These are phyloP conservation scores for Oligia latruncula DNA, from an alignment of 2,888 invertebrate genomes.

Conservation along the genomic window DNA sequence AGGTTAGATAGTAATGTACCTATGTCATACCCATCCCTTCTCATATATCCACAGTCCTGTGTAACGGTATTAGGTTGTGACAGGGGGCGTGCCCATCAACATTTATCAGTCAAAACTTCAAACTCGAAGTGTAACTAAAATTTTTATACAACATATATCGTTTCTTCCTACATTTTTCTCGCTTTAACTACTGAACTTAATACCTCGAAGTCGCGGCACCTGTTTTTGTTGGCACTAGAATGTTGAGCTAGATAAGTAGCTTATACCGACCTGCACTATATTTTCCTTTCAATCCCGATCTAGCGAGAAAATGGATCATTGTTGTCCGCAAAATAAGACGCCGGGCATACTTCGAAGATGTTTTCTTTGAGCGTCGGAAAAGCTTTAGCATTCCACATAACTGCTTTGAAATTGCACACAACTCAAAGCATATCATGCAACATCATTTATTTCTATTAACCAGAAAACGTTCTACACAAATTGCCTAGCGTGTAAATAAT, in stretches of 20 bases:
- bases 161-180: slow-evolving; percentile 10
- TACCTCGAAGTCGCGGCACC: slow-evolving; percentile 3
- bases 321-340: slow-evolving; percentile 54
- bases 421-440: slow-evolving; percentile 45
- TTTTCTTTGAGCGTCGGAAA: slow-evolving; percentile 50
- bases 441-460: slow-evolving; percentile 55
- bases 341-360: slow-evolving; percentile 36
- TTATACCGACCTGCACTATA: slow-evolving; percentile 51
- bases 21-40: slow-evolving; percentile 50
- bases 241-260: slow-evolving; percentile 47
- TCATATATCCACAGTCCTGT: slow-evolving; percentile 46
- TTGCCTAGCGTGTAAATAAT: slow-evolving; percentile 61
- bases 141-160: slow-evolving; percentile 14
- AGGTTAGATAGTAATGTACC: slow-evolving; percentile 56
- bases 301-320: slow-evolving; percentile 61
- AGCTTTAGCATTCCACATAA: slow-evolving; percentile 47
- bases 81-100: slow-evolving; percentile 41
- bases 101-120: slow-evolving; percentile 46
- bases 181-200: slow-evolving; percentile 23
- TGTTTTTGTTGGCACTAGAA: slow-evolving; percentile 44
- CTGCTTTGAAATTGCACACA: slow-evolving; percentile 44
- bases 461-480: slow-evolving; percentile 51
- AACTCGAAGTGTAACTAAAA: slow-evolving; percentile 13
- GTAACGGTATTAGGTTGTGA: slow-evolving; percentile 53
- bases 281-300: slow-evolving; percentile 55